Percentiles rank a stretch among this genome's conserved stretches.
Evolutionary conservation across 2,113 vertebrate species (phyloP).

Genomic region (Hippocampus barbouri): DNA sequence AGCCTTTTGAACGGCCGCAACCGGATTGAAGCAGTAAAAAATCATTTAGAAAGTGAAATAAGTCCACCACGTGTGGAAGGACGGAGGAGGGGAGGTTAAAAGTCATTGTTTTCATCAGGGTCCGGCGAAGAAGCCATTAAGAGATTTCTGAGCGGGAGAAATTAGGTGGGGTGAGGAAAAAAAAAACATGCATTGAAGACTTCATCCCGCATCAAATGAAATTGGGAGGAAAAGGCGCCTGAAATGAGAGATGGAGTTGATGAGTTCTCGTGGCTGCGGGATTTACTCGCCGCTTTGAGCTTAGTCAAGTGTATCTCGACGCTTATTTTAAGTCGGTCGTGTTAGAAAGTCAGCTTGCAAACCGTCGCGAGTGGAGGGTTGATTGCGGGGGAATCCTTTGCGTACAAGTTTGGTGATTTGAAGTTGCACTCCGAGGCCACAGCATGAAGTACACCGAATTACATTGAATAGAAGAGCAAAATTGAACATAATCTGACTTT

Average conservation of each 20-base stretch:
- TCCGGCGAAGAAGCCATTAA: constrained; percentile 65
- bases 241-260: constrained; percentile 50
- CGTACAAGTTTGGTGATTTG: background rate
- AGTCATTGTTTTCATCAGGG: constrained; percentile 74
- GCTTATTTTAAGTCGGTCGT: background rate
- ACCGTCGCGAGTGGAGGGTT: constrained; percentile 9
- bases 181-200: constrained; percentile 66
- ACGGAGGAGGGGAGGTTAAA: constrained; percentile 53
- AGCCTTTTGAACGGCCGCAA: constrained; percentile 54
- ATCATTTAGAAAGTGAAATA: constrained; percentile 74
- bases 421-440: background rate
- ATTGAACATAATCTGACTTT: background rate
- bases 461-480: background rate
- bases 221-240: constrained; percentile 18
- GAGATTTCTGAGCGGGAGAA: constrained; percentile 68
- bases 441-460: background rate
- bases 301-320: constrained; percentile 59
- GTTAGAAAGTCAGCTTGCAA: background rate
- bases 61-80: constrained; percentile 47
- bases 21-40: constrained; percentile 70
- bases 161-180: constrained; percentile 59
- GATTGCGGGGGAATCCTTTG: background rate
- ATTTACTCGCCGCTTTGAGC: constrained; percentile 57
- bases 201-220: constrained; percentile 59
- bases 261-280: constrained; percentile 54